Percentiles rank a stretch among this genome's conserved stretches.
phyloP scores from a whole-genome alignment of 2,888 invertebrate genomes.

The Scaptomyza flava region DNA sequence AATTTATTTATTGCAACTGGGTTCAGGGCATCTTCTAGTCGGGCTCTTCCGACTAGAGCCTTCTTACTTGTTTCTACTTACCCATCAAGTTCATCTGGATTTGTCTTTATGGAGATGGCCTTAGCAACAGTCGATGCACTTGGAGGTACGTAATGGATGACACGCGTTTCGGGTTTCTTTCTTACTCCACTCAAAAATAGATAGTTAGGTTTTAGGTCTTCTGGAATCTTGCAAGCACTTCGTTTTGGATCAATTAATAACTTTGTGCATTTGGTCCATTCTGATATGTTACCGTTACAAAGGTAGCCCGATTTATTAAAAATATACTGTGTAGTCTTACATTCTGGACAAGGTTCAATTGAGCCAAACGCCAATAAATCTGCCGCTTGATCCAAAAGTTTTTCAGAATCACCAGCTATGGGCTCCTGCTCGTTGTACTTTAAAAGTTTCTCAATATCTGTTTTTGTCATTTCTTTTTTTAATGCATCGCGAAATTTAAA shows the following conservation, averaged over 20 bases:
- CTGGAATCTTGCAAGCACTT: constrained; percentile 88
- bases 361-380: constrained; percentile 96
- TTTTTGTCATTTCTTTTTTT: constrained; percentile 86
- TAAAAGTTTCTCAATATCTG: constrained; percentile 88
- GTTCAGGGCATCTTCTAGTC: too few species aligned
- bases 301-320: constrained; percentile 91
- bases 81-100: constrained; percentile 81
- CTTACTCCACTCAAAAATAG: constrained; percentile 87
- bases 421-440: constrained; percentile 90
- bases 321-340: constrained; percentile 89
- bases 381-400: constrained; percentile 88
- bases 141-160: constrained; percentile 86
- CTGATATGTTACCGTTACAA: constrained; percentile 90
- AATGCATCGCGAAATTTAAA: constrained; percentile 89
- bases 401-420: constrained; percentile 87
- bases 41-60: too few species aligned
- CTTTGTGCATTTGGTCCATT: constrained; percentile 95
- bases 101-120: constrained; percentile 58
- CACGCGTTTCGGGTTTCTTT: constrained; percentile 86
- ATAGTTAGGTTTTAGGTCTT: constrained; percentile 86
- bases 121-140: constrained; percentile 81
- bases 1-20: too few species aligned
- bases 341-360: constrained; percentile 91
- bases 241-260: constrained; percentile 90
- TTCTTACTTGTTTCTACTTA: too few species aligned